Evolutionary conservation across 2,797 vertebrate genomes (phyloP).

Genomic region (Babyrousa celebensis): DNA sequence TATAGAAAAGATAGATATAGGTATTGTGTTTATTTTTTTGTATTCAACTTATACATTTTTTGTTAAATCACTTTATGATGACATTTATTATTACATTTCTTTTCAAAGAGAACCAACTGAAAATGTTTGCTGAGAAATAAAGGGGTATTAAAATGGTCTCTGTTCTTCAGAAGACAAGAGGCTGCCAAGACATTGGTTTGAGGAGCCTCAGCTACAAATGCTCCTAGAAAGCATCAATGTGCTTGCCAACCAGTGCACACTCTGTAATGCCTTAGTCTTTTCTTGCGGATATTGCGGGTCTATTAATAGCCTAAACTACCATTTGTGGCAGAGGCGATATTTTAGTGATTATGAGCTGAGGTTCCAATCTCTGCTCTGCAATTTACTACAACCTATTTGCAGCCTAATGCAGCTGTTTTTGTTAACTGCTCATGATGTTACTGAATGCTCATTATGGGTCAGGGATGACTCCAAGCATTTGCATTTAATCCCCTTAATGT

Average conservation of each 20-base stretch:
- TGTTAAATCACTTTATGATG: neutral
- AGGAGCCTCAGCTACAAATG: neutral
- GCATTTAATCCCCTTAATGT: neutral
- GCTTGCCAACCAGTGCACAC: accelerated
- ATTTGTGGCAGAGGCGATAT: constrained; percentile 18
- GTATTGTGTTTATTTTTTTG: neutral
- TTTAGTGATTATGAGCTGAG: constrained; percentile 34
- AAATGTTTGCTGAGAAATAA: neutral
- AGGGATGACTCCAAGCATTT: neutral
- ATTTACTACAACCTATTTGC: neutral
- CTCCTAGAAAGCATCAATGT: neutral
- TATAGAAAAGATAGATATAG: neutral
- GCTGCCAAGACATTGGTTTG: neutral
- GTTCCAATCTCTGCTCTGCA: constrained; percentile 32
- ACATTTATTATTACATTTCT: constrained; percentile 15
- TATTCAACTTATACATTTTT: neutral
- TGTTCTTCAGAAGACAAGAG: neutral
- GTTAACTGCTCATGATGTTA: constrained; percentile 29
- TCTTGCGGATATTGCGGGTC: neutral
- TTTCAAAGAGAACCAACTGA: neutral
- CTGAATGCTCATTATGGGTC: neutral
- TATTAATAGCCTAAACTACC: neutral
- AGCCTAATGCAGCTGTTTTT: neutral
- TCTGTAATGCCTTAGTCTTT: neutral
- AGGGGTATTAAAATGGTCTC: neutral